A percentile compares a stretch with the other conserved stretches of the same genome.
These are phyloP conservation scores for Oikopleura vanhoeffeni DNA, from an alignment of 23 tunicate genomes.

Conservation along the genomic window DNA sequence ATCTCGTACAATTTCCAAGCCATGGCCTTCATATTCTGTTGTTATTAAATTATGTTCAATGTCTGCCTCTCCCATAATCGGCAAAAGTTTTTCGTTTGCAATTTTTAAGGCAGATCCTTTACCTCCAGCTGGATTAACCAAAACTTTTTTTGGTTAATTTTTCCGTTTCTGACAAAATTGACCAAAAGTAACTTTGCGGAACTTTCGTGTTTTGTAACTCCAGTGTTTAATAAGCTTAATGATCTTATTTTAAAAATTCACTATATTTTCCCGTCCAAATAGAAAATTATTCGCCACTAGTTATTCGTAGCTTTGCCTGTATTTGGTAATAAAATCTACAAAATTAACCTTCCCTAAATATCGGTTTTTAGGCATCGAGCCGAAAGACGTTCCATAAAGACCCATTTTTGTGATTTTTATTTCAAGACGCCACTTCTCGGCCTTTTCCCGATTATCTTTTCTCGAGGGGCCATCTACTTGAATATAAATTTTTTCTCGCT, in stretches of 20 bases:
- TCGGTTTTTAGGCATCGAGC: not conserved
- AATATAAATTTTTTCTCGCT: not conserved
- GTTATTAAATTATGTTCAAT: not conserved
- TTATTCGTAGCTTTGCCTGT: too few relatives aligned
- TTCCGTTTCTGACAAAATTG: too few relatives aligned
- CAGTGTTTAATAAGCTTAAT: too few relatives aligned
- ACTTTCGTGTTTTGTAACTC: too few relatives aligned
- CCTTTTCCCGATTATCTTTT: not conserved
- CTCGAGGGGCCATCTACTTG: not conserved
- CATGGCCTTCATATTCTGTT: not conserved
- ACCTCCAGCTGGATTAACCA: not conserved
- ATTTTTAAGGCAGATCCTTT: not conserved
- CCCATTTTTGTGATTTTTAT: not conserved
- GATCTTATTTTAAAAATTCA: too few relatives aligned
- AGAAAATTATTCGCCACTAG: too few relatives aligned
- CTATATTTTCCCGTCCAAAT: too few relatives aligned
- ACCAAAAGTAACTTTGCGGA: too few relatives aligned
- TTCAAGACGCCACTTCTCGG: not conserved
- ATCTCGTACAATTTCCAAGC: not conserved
- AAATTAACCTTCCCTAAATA: too few relatives aligned
- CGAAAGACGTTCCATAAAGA: not conserved
- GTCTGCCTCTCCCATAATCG: conserved; percentile 11
- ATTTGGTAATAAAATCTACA: too few relatives aligned
- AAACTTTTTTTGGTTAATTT: too few relatives aligned
- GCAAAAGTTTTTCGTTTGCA: not conserved